phyloP scores from a whole-genome alignment of 2,888 invertebrate species.

The Minunthozetes semirufus region DNA sequence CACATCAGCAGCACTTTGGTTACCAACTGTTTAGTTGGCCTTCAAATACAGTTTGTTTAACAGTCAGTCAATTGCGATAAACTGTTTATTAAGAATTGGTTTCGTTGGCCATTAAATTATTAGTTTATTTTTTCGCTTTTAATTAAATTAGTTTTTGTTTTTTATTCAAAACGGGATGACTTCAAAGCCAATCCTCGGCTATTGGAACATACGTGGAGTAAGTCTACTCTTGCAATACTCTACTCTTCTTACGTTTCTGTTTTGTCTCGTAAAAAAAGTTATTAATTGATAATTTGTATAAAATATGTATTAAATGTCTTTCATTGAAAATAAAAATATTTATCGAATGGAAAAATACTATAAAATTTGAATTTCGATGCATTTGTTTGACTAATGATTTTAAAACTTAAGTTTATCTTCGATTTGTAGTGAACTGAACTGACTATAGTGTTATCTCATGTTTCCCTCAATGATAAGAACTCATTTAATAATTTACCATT shows the following conservation, averaged over 20 bases:
- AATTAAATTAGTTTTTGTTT: neutral
- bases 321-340: neutral
- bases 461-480: too few relatives aligned
- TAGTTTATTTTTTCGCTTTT: neutral
- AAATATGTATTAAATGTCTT: too few relatives aligned
- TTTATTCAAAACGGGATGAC: neutral
- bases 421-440: too few relatives aligned
- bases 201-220: slow-evolving; percentile 46
- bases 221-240: slow-evolving; percentile 22
- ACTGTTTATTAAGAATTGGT: slow-evolving; percentile 9
- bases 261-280: neutral
- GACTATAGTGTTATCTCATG: too few relatives aligned
- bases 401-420: too few relatives aligned
- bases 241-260: neutral
- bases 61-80: neutral
- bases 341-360: too few relatives aligned
- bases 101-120: neutral
- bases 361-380: too few relatives aligned
- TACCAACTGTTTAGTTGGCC: slow-evolving; percentile 7
- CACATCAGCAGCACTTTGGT: slow-evolving; percentile 8
- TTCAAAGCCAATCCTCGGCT: slow-evolving; percentile 42
- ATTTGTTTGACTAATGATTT: too few relatives aligned
- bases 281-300: neutral
- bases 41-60: slow-evolving; percentile 12
- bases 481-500: too few relatives aligned